phyloP scores from a whole-genome alignment of 1,140 invertebrate species.

The Gonioctena quinquepunctata region DNA sequence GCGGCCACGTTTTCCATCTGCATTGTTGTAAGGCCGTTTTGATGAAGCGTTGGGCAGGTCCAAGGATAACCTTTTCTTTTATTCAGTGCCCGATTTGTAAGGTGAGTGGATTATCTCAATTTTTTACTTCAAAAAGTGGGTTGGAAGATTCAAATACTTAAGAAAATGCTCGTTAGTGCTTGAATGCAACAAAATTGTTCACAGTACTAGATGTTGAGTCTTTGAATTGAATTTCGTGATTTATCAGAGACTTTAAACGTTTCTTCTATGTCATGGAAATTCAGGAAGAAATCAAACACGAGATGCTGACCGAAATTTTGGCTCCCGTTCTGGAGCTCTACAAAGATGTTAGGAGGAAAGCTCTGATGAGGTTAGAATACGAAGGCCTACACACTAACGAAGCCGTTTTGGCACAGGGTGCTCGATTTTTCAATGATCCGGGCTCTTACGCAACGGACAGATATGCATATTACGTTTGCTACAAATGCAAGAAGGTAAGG shows the following conservation, averaged over 20 bases:
- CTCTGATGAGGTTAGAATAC: slow-evolving; percentile 94
- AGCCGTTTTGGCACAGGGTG: slow-evolving; percentile 69
- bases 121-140: too few species aligned
- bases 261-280: too few species aligned
- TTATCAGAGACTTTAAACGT: too few species aligned
- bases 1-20: slow-evolving; percentile 95
- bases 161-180: too few species aligned
- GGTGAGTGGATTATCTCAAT: slow-evolving; percentile 63
- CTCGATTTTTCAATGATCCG: slow-evolving; percentile 77
- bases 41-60: slow-evolving; percentile 88
- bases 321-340: slow-evolving; percentile 79
- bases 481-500: slow-evolving; percentile 89
- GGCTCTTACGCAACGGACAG: slow-evolving; percentile 92
- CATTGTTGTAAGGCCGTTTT: slow-evolving; percentile 90
- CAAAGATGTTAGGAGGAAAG: slow-evolving; percentile 91
- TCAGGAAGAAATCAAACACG: slow-evolving; percentile 81
- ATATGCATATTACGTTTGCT: slow-evolving; percentile 98
- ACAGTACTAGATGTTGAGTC: too few species aligned
- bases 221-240: too few species aligned
- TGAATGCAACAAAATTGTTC: too few species aligned
- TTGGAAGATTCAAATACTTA: too few species aligned
- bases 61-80: slow-evolving; percentile 95
- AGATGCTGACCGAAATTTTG: slow-evolving; percentile 76
- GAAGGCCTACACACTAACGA: slow-evolving; percentile 84
- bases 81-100: slow-evolving; percentile 97